phyloP scores from a whole-genome alignment of 2,888 invertebrate species.

The Polydesmus complanatus region DNA sequence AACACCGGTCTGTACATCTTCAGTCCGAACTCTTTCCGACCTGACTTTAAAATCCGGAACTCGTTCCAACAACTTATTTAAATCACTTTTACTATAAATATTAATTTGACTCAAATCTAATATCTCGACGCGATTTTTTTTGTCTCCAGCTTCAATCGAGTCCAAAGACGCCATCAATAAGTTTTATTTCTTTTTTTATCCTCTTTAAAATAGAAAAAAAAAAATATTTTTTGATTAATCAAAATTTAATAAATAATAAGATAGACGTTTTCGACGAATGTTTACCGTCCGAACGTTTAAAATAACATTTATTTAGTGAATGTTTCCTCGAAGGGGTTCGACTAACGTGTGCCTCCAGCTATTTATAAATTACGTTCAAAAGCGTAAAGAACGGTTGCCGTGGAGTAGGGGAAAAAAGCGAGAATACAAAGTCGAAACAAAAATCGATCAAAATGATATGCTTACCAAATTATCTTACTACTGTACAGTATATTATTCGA shows the following conservation, averaged over 20 bases:
- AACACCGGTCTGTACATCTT: constrained; percentile 62
- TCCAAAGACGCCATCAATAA: not conserved
- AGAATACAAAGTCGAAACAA: not conserved
- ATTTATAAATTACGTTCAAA: not conserved
- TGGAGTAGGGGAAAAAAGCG: not conserved
- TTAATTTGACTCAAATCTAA: constrained; percentile 68
- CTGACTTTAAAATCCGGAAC: constrained; percentile 81
- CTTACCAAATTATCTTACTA: not conserved
- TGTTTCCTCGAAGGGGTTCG: no score
- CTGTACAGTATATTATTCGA: no score
- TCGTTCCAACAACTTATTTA: constrained; percentile 64
- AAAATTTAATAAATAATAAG: not conserved
- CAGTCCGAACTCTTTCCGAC: constrained; percentile 63
- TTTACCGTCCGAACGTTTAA: not conserved
- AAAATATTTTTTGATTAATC: not conserved
- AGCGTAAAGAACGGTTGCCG: not conserved
- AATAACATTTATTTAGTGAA: not conserved
- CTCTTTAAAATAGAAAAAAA: not conserved
- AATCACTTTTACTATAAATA: constrained; percentile 65
- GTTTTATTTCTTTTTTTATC: not conserved
- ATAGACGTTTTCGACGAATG: not conserved
- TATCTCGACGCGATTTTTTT: constrained; percentile 56
- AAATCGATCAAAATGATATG: not conserved
- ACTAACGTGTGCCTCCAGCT: not conserved
- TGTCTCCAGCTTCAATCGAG: constrained; percentile 61